These are phyloP conservation scores for Hydriomena furcata DNA, from an alignment of 2,888 invertebrate genomes.

Conservation along the genomic window DNA sequence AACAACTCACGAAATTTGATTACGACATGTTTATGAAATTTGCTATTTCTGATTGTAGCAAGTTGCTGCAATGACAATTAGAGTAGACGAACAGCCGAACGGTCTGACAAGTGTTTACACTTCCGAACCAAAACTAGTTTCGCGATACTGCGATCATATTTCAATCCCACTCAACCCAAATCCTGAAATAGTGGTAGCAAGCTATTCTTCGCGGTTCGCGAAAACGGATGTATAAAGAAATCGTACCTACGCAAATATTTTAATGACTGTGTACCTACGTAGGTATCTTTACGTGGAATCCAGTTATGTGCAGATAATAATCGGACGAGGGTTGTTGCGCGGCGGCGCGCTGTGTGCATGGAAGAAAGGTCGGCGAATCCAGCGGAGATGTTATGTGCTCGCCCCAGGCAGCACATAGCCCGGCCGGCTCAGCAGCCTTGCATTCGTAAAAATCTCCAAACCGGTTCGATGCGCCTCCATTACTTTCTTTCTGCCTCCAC, in stretches of 20 bases:
- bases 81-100: constrained; percentile 14
- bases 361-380: constrained; percentile 76
- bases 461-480: constrained; percentile 83
- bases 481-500: constrained; percentile 83
- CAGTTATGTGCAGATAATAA: constrained; percentile 74
- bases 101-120: constrained; percentile 51
- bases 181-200: constrained; percentile 64
- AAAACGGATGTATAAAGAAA: constrained; percentile 55
- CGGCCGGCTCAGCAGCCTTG: constrained; percentile 70
- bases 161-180: constrained; percentile 56
- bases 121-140: constrained; percentile 44
- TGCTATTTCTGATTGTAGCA: constrained; percentile 52
- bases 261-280: constrained; percentile 56
- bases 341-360: constrained; percentile 47
- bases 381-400: constrained; percentile 74
- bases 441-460: constrained; percentile 83
- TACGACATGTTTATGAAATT: constrained; percentile 56
- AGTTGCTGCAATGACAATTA: constrained; percentile 34
- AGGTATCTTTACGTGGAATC: constrained; percentile 63
- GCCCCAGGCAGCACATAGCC: constrained; percentile 72
- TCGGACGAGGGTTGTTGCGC: constrained; percentile 40
- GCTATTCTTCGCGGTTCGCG: constrained; percentile 58
- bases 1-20: constrained; percentile 37
- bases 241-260: constrained; percentile 62
- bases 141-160: constrained; percentile 47